Conservation (phyloP, 1,140 invertebrate species). For the Aporrectodea caliginosa region DNA sequence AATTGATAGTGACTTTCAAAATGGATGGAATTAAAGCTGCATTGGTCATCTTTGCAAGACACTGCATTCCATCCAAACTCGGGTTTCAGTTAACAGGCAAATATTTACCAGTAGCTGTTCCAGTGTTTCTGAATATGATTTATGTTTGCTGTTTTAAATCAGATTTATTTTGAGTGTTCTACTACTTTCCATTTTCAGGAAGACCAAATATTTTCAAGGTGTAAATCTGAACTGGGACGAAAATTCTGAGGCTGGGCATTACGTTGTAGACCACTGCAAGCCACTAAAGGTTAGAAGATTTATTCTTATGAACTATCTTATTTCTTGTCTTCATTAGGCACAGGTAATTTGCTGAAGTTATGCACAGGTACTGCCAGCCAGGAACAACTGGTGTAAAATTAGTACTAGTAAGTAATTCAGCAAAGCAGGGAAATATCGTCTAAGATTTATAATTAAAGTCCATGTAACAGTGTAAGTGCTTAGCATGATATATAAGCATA, state of each 20-base stretch:
- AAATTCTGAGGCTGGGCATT: conserved; percentile 45
- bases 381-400: not conserved
- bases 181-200: conserved; percentile 42
- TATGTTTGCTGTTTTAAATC: not conserved
- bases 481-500: too few species aligned
- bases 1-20: not conserved
- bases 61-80: not conserved
- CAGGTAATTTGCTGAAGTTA: not conserved
- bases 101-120: not conserved
- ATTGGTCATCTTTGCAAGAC: not conserved
- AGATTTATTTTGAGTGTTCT: too few species aligned
- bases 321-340: not conserved
- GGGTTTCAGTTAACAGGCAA: not conserved
- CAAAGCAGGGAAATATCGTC: not conserved
- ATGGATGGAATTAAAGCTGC: not conserved
- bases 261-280: conserved; percentile 78
- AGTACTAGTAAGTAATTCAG: not conserved
- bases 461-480: not conserved
- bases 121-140: conserved; percentile 30
- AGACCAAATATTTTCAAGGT: conserved; percentile 53
- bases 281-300: conserved; percentile 61
- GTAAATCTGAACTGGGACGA: conserved; percentile 53
- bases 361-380: not conserved
- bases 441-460: not conserved
- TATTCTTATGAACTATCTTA: not conserved